Base-by-base conservation (phyloP, 2,888 invertebrate genomes). In the Pemphredon lugubris region DNA sequence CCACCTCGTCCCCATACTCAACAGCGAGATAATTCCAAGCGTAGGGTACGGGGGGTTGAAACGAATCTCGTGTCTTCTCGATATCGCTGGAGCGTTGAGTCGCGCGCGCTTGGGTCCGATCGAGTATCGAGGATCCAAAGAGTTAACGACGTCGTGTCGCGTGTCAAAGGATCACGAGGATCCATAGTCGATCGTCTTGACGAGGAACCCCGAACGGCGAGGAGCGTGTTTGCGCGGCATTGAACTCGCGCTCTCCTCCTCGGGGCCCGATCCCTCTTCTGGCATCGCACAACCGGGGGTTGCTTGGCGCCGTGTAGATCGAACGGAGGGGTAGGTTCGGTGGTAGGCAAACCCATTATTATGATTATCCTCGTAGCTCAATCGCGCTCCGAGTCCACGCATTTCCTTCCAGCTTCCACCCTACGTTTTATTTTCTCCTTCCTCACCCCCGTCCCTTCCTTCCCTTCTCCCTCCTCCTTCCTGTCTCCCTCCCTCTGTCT, bases 281-380 rank as follows among this genome's bases (percentile, higher is more conserved):
- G 34, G 18, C 54, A 47, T 51, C n/a, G n/a, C n/a, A n/a, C n/a
- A n/a, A n/a, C n/a, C n/a, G n/a, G 30, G 37, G 61, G 61, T 58
- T 63, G 53, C 45, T 30, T 23, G 40, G 47, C 26, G 32, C 39
- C 30, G 23, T 14, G 13, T 14, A 30, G 37, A 32, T 20, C 26
- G 44, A 66, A 69, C 40, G 58, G 54, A 42, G 45, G 65, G 73
- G 59, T 65, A 55, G 63, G 42, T 61, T 57, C 55, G 72, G 75
- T 75, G 70, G 76, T 81, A 79, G 59, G 83, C 79, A 83, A 84
- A 80, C 81, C 82, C 76, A 83, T 84, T 83, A 82, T 79, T 81
- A 81, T 81, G 79, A 82, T 85, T 82, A 79, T 83, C 71, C 71
- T 39, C 74, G 60, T 55, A 54, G 66, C 59, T 75, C 71, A 75